Evolutionary conservation across 2,113 vertebrate species (phyloP), one percentile per base, ranked within the genome.

Genomic region (Sorex fumeus): DNA sequence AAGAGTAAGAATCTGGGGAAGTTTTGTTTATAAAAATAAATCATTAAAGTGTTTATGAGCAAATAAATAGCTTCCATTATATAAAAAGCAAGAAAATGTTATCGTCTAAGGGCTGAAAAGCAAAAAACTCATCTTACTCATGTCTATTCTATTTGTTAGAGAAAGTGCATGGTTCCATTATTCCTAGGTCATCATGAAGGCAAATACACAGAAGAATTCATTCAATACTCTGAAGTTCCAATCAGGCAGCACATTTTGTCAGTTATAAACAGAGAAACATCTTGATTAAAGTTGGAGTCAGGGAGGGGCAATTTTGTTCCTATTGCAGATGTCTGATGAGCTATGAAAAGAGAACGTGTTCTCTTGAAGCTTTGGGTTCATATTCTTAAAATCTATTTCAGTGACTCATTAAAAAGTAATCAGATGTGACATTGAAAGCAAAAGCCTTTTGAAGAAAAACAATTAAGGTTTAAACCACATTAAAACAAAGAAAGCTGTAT

Each of bases 341-440:
- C 90, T 86, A 64, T 88, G 91, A 95, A 96, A 95, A 90, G 92
- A 69, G 76, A 88, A 94, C 66, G 60, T 96, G 92, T 93, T 94
- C 75, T 94, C 25, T 90, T 66, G 90, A 86, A 88, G 93, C 92
- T 84, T 95, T 93, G 75, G 43, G 79, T 90, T 96, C 95, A 95
- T 95, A 87, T 94, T 95, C 75, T 88, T 94, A 95, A 95, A 94
- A 90, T 94, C 34, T 87, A 67, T 94, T 95, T 94, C 74, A 93
- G 50, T 60, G 80, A 64, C 34, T 85, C 79, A 91, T 95, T 93
- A 95, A 91, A 93, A 96, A 86, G 87, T 4, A 88, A 93, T 95
- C 94, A 94, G 78, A 75, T 90, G 70, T 84, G 70, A 91, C 43
- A 88, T 64, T 21, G 67, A 91, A 94, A 71, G 64, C 66, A 95